These are phyloP conservation scores for Myotis lucifugus DNA, from an alignment of 2,113 vertebrate species.

Conservation along the genomic window DNA sequence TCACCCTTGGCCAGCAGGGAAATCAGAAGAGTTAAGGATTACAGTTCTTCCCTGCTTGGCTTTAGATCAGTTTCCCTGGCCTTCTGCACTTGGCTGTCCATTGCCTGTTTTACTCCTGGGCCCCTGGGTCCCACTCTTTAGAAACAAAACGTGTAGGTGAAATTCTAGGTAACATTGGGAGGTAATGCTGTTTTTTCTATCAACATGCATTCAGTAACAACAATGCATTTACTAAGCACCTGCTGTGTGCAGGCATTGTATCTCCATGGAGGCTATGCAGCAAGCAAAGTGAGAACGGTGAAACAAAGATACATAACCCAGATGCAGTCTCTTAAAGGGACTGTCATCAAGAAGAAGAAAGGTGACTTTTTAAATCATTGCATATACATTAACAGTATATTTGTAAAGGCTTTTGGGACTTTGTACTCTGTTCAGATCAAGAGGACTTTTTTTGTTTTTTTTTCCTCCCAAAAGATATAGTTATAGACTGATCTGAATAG, in stretches of 20 bases:
- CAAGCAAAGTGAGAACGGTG: neutral
- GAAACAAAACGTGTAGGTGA: neutral
- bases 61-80: no score
- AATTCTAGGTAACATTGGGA: neutral
- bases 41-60: neutral
- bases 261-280: no score
- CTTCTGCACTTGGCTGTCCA: accelerated
- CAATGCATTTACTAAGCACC: neutral
- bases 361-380: neutral
- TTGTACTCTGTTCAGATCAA: neutral
- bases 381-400: neutral
- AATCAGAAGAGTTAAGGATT: no score
- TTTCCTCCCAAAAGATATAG: neutral
- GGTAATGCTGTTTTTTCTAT: neutral
- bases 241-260: neutral
- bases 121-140: neutral
- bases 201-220: neutral
- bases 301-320: neutral
- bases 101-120: neutral
- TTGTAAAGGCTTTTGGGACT: neutral
- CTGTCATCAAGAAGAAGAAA: neutral
- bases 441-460: neutral
- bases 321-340: neutral
- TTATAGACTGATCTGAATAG: neutral
- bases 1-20: neutral